These are phyloP conservation scores for Parazoanthus swiftii DNA, from an alignment of 92 coral and sea anemone genomes.

Conservation along the genomic window DNA sequence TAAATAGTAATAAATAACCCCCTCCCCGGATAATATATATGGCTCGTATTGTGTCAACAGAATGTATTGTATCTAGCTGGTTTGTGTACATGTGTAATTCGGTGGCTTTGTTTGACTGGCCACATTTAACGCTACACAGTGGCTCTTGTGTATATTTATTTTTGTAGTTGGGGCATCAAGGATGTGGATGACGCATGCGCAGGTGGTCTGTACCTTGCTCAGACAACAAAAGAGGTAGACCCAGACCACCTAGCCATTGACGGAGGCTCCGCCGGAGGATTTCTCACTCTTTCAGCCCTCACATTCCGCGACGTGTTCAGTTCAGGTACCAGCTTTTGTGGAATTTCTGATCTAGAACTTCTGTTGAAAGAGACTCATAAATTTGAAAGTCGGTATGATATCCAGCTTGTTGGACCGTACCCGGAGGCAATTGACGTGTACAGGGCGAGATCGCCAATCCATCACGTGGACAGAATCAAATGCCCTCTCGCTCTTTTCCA, in stretches of 20 bases:
- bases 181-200: conserved; percentile 90
- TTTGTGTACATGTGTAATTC: too few relatives aligned
- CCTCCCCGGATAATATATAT: too few relatives aligned
- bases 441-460: conserved; percentile 76
- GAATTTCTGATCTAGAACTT: conserved; percentile 72
- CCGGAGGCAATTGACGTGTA: conserved; percentile 67
- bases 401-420: conserved; percentile 72
- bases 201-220: conserved; percentile 81
- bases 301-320: conserved; percentile 83
- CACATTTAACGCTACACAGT: neutral
- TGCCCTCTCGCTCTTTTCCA: conserved; percentile 84
- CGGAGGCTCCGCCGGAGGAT: conserved; percentile 97
- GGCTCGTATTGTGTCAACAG: too few relatives aligned
- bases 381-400: conserved; percentile 85
- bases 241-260: conserved; percentile 68
- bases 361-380: conserved; percentile 81
- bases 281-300: conserved; percentile 70
- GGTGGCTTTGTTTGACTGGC: too few relatives aligned
- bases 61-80: too few relatives aligned
- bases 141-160: neutral
- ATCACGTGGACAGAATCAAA: conserved; percentile 60
- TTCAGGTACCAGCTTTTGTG: conserved; percentile 86
- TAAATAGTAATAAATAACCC: too few relatives aligned
- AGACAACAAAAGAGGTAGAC: conserved; percentile 74
- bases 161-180: conserved; percentile 78